Base-by-base conservation (phyloP, 2,888 invertebrate genomes). In the Spialia ferax region DNA sequence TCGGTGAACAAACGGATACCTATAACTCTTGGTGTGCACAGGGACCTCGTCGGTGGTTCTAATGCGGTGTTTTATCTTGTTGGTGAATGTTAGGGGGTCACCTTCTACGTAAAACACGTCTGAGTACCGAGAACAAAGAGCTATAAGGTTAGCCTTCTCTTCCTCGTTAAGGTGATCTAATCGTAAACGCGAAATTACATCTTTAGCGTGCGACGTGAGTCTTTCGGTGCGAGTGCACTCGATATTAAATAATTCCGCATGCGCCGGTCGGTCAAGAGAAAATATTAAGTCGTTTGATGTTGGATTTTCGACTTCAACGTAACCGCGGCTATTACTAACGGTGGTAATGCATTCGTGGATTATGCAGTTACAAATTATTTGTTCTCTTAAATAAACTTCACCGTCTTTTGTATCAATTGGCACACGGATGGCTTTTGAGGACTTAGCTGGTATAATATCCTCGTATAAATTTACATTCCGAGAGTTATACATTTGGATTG, bases 391-490 rank as follows among this genome's bases (percentile, higher is more conserved):
- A 22, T 68, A 61, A 11, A 63, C 73, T 10, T 75, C 73, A 8
- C 75, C 74, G 35, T 74, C 68, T 4, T 11, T 23, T 1, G 48
- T 32, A 35, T 75, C 71, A 26, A 74, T 71, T 0, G 74, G 72
- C 2, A 75, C 11, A 54, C 52, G 68, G 8, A 74, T 54, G 56
- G 73, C 64, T 57, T 71, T 74, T 13, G 74, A 71, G 2, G 70
- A 64, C 32, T 66, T 8, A 0, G 73, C 73, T 0, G 72, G 72
- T 22, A 75, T 74, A 22, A 74, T 71, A 13, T 73, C 71, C 29
- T 76, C 76, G 54, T 71, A 76, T 11, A 73, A 57, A 65, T 74
- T 75, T 18, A 63, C 54, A 26, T 76, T 75, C n/a, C 71, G 57
- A 2, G 75, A 74, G 23, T 74, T 59, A 38, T 73, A 74, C 71